These are phyloP conservation scores for Trididemnum clinides DNA, from an alignment of 23 tunicate genomes.

Conservation along the genomic window DNA sequence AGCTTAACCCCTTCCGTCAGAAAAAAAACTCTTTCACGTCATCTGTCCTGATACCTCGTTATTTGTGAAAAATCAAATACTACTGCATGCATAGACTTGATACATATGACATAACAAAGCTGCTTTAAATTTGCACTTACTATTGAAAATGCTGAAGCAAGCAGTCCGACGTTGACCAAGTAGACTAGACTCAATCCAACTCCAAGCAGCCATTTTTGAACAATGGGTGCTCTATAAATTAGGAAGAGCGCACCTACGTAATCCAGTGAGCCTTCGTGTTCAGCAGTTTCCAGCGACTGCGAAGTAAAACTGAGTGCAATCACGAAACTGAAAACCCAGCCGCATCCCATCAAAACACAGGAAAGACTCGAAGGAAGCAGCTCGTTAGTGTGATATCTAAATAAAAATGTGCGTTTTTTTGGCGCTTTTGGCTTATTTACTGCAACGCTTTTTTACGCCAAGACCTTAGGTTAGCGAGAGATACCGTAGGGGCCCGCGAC, in stretches of 20 bases:
- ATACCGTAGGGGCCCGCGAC: too few species aligned
- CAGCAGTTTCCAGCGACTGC: conserved; percentile 45
- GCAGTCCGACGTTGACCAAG: conserved; percentile 22
- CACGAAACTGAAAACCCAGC: conserved; percentile 72
- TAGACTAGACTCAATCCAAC: conserved; percentile 44
- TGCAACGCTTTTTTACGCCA: too few species aligned
- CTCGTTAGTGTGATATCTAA: conserved; percentile 83
- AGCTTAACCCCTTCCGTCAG: too few species aligned
- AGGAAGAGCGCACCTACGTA: conserved; percentile 37
- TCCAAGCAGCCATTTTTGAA: conserved; percentile 59
- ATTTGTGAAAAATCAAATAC: too few species aligned
- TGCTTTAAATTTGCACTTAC: too few species aligned
- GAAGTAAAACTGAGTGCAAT: conserved; percentile 49
- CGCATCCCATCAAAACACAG: conserved; percentile 27
- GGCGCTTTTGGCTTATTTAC: too few species aligned
- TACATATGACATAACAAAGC: too few species aligned
- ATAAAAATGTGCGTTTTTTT: too few species aligned
- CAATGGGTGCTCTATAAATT: conserved; percentile 36
- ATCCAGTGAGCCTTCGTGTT: background rate
- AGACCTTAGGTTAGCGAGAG: too few species aligned
- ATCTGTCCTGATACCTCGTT: too few species aligned
- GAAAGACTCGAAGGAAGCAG: conserved; percentile 65
- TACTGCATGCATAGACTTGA: too few species aligned
- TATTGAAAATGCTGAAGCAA: conserved; percentile 21
- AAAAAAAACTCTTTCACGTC: too few species aligned